Evolutionary conservation across 2,797 vertebrate species (phyloP).

Genomic region (Peromyscus melanophrys): DNA sequence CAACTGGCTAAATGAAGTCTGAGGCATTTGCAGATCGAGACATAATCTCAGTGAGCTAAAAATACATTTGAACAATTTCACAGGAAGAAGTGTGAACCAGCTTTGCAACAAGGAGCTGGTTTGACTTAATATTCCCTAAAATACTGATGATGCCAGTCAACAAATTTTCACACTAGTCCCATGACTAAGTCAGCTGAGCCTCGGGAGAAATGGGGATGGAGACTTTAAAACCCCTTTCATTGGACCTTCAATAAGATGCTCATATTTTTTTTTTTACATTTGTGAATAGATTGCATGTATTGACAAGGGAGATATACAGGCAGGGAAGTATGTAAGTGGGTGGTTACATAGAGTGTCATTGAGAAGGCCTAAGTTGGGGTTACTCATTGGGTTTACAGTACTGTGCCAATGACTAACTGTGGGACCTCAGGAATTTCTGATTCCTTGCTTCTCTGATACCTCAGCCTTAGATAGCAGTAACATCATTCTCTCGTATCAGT

Average conservation of each 20-base stretch:
- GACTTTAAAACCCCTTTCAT: not conserved
- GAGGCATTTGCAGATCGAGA: slow-evolving; percentile 25
- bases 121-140: not conserved
- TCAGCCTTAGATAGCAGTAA: not conserved
- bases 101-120: slow-evolving; percentile 22
- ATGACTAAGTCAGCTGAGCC: not conserved
- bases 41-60: slow-evolving; percentile 22
- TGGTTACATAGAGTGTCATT: not conserved
- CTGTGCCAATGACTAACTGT: not conserved
- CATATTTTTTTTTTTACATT: not conserved
- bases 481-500: not conserved
- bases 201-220: not conserved
- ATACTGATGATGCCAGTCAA: not conserved
- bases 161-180: not conserved
- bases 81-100: slow-evolving; percentile 3
- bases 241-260: not conserved
- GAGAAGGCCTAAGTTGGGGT: not conserved
- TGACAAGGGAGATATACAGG: not conserved
- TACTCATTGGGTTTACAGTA: not conserved
- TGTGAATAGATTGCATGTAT: not conserved
- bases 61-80: slow-evolving; percentile 39
- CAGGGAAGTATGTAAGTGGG: accelerated
- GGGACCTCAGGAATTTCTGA: not conserved
- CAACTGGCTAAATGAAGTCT: slow-evolving; percentile 60
- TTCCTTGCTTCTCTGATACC: not conserved